A percentile compares a stretch with the other conserved stretches of the same genome.
Evolutionary conservation across 2,797 vertebrate species (phyloP).

Genomic region (Melanitta fusca): DNA sequence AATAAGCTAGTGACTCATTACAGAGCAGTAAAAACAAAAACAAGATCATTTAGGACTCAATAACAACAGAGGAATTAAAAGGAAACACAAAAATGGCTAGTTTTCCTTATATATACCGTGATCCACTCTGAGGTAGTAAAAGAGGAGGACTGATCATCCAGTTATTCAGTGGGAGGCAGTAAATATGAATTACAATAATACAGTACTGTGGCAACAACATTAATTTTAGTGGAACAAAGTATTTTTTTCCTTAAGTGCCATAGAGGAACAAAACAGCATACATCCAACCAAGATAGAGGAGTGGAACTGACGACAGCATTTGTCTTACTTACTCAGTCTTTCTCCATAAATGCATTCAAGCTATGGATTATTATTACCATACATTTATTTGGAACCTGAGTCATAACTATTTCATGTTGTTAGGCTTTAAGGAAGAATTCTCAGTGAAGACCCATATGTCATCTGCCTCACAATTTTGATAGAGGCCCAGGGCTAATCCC

Average conservation of each 20-base stretch:
- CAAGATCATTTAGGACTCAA: slow-evolving; percentile 69
- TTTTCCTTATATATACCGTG: background rate
- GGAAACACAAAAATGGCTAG: slow-evolving; percentile 38
- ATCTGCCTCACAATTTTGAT: background rate
- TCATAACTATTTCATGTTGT: background rate
- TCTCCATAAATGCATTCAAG: background rate
- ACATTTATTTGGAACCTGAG: background rate
- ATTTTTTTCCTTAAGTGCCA: background rate
- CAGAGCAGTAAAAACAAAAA: slow-evolving; percentile 79
- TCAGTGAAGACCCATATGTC: background rate
- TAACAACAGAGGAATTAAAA: slow-evolving; percentile 43
- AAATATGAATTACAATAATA: background rate
- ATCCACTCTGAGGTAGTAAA: background rate
- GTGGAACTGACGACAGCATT: background rate
- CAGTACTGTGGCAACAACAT: background rate
- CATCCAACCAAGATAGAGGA: background rate
- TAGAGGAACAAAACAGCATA: background rate
- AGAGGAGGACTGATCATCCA: background rate
- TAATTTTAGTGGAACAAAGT: background rate
- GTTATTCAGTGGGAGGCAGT: background rate
- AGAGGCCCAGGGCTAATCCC: background rate
- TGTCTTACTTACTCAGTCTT: background rate
- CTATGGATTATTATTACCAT: background rate
- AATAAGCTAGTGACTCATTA: slow-evolving; percentile 81
- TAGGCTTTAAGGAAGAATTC: background rate